Evolutionary conservation across 2,888 invertebrate genomes (phyloP), one percentile per base, ranked within the genome.

Genomic region (Actias luna): DNA sequence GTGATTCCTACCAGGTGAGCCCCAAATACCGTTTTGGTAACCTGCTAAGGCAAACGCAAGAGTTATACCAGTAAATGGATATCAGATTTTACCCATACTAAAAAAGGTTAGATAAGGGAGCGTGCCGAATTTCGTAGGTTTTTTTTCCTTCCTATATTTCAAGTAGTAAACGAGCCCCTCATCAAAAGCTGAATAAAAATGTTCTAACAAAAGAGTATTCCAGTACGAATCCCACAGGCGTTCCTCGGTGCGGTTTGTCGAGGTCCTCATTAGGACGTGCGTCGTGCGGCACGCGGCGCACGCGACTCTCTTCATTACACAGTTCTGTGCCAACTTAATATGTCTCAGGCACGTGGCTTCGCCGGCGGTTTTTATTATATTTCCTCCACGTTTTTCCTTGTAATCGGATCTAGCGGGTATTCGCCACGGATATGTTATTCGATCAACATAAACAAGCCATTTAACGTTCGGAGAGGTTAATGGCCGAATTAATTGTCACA

Each of bases 311-410:
- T 84, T 89, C 89, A 89, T 89, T 89, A 88, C 82, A 80, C 82
- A 80, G 76, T 78, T 79, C 80, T 84, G 77, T 80, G 76, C 63
- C 83, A 75, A 82, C 87, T 84, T 88, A 90, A 89, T 90, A 89
- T 89, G 88, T 85, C 80, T 78, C 79, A n/a, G 88, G 80, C 91
- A 90, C 90, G 91, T 84, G 89, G 67, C 88, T 74, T 85, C 88
- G 87, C 79, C 81, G 69, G 84, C 76, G 84, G 83, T 83, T 85
- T 83, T 79, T 77, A 78, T 79, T 82, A 75, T 79, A 68, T 69
- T 70, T 59, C 46, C 58, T 74, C 75, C 57, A 58, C 52, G 42
- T 64, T 82, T 79, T 79, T 74, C 73, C 65, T 67, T 75, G 85
- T 90, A 89, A 89, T 90, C 89, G 87, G 90, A 89, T 90, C 79